phyloP scores from a whole-genome alignment of 2,888 invertebrate species.

The Agonopterix heracliana region DNA sequence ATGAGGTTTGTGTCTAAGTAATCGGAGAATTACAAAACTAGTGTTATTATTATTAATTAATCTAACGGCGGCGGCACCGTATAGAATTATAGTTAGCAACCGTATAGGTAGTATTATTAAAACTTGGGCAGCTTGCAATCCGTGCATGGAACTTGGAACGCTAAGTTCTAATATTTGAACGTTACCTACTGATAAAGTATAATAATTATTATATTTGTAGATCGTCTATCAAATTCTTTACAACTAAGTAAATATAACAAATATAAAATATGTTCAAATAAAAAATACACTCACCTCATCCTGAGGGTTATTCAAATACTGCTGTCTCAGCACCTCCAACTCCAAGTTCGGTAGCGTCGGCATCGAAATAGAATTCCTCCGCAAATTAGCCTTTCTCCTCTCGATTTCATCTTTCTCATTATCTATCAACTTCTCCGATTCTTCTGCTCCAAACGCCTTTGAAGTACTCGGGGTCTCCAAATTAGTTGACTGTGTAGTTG shows the following conservation, averaged over 20 bases:
- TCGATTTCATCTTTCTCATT: conserved; percentile 41
- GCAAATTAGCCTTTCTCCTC: conserved; percentile 49
- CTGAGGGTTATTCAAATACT: conserved; percentile 45
- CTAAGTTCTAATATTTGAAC: too few species aligned
- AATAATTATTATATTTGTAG: too few species aligned
- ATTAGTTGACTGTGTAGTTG: conserved; percentile 35
- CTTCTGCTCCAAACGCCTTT: conserved; percentile 41
- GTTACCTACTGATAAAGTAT: too few species aligned
- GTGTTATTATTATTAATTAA: too few species aligned
- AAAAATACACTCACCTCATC: conserved; percentile 43
- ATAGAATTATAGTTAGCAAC: too few species aligned
- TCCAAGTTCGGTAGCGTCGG: conserved; percentile 83
- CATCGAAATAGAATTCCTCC: conserved; percentile 85
- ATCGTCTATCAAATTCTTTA: too few species aligned
- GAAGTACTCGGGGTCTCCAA: conserved; percentile 41
- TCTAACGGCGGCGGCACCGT: too few species aligned
- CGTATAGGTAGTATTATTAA: too few species aligned
- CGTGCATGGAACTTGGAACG: too few species aligned
- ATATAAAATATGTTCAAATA: background rate
- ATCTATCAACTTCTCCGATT: conserved; percentile 44
- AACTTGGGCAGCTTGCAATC: too few species aligned
- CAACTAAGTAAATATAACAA: background rate
- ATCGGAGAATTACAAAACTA: too few species aligned
- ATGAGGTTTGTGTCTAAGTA: too few species aligned
- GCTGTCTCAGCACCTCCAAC: conserved; percentile 71